Conservation (phyloP, 2,888 invertebrate species). For the Bhutanitis thaidina region DNA sequence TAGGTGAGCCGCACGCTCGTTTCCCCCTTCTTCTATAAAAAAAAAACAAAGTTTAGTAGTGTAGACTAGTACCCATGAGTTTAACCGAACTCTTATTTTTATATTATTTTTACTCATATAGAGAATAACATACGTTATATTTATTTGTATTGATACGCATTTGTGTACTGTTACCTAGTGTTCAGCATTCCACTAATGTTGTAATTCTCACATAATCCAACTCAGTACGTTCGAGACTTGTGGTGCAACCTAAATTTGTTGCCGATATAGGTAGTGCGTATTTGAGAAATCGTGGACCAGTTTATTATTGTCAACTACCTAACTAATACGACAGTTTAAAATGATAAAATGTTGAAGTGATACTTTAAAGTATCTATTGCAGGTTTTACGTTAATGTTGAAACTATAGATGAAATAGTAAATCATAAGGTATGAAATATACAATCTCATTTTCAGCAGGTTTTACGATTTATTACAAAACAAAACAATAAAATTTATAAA, state of each 20-base stretch:
- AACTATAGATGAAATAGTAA: neutral
- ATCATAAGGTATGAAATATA: neutral
- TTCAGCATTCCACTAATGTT: slow-evolving; percentile 32
- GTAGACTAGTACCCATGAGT: too few relatives aligned
- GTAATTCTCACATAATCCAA: slow-evolving; percentile 24
- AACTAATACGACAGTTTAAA: slow-evolving; percentile 1
- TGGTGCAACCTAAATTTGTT: slow-evolving; percentile 36
- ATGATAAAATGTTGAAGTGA: neutral
- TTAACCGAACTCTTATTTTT: too few relatives aligned
- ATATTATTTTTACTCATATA: too few relatives aligned
- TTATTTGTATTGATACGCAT: slow-evolving; percentile 10
- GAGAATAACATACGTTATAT: neutral
- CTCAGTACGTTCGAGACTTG: slow-evolving; percentile 28
- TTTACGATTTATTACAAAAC: too few relatives aligned
- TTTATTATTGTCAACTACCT: slow-evolving; percentile 14
- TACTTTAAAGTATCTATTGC: too few relatives aligned
- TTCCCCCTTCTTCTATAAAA: too few relatives aligned
- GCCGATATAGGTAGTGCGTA: slow-evolving; percentile 21
- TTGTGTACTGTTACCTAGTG: slow-evolving; percentile 24
- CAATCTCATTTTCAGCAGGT: too few relatives aligned
- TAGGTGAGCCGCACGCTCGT: too few relatives aligned
- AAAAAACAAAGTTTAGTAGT: too few relatives aligned
- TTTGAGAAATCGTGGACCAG: slow-evolving; percentile 15
- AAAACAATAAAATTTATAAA: too few relatives aligned
- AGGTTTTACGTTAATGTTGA: neutral